Percentiles rank a stretch among this genome's conserved stretches.
Evolutionary conservation across 2,113 vertebrate species (phyloP).

Genomic region (Tricholaema leucomelas): DNA sequence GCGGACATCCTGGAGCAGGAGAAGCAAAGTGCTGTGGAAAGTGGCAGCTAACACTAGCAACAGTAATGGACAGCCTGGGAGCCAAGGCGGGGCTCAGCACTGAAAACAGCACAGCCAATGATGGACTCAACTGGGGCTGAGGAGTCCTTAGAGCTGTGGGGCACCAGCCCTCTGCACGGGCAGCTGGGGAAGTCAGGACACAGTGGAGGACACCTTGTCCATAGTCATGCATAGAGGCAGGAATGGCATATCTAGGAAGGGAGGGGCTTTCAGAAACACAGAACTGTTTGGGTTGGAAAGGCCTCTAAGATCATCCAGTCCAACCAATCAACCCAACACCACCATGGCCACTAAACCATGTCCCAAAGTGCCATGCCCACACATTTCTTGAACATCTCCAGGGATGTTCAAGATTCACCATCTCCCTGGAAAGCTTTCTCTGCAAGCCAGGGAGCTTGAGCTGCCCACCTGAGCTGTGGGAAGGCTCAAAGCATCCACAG

Average conservation of each 20-base stretch:
- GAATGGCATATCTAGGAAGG: background rate
- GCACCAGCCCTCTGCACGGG: background rate
- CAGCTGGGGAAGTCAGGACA: background rate
- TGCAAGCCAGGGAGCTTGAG: background rate
- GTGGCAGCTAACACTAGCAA: background rate
- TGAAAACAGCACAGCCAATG: background rate
- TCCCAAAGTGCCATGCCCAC: too few species aligned
- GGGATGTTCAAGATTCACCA: too few species aligned
- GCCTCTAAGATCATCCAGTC: too few species aligned
- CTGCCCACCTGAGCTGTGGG: background rate
- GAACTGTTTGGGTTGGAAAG: too few species aligned
- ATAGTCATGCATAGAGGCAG: background rate
- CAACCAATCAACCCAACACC: too few species aligned
- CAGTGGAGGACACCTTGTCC: too few species aligned
- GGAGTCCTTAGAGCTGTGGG: background rate
- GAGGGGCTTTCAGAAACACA: background rate
- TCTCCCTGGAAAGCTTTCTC: background rate
- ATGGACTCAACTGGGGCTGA: background rate
- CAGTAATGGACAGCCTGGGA: fast-evolving
- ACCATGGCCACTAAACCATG: too few species aligned
- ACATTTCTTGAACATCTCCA: too few species aligned
- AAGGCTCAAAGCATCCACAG: background rate
- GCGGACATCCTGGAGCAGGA: background rate
- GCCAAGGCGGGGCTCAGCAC: background rate
- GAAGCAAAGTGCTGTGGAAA: background rate